Percentiles rank a stretch among this genome's conserved stretches.
Evolutionary conservation across 2,113 vertebrate genomes (phyloP).

Genomic region (Odontesthes bonariensis): DNA sequence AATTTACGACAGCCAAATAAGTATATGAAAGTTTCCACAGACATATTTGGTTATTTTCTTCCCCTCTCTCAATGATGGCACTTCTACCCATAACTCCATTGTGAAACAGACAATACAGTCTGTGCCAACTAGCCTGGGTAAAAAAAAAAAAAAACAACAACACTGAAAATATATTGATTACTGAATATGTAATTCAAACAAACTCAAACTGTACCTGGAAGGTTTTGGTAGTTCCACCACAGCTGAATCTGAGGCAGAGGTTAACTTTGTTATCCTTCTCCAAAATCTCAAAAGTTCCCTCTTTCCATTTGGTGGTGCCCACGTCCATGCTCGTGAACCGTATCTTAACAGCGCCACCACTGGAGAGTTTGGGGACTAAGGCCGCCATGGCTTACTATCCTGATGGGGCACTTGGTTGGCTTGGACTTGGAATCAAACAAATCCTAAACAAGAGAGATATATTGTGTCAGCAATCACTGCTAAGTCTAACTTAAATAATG

Average conservation of each 20-base stretch:
- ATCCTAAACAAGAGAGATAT: constrained; percentile 40
- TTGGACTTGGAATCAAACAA: constrained; percentile 32
- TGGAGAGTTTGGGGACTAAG: constrained; percentile 87
- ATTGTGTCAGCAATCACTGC: neutral
- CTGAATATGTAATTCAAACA: neutral
- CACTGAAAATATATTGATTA: neutral
- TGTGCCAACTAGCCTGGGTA: too few species aligned
- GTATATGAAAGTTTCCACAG: too few species aligned
- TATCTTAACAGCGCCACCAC: constrained; percentile 83
- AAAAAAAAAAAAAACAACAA: neutral
- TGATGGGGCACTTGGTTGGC: constrained; percentile 42
- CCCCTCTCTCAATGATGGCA: too few species aligned
- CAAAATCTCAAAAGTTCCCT: constrained; percentile 95
- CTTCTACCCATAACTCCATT: too few species aligned
- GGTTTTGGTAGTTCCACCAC: constrained; percentile 87
- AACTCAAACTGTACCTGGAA: constrained; percentile 87
- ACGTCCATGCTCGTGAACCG: constrained; percentile 89
- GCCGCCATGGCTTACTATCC: constrained; percentile 77
- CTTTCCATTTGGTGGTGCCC: constrained; percentile 94
- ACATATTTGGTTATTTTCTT: too few species aligned
- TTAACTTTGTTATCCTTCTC: constrained; percentile 95
- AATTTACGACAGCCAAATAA: too few species aligned
- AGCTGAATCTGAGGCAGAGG: constrained; percentile 90
- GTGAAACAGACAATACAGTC: too few species aligned
- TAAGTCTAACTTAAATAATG: too few species aligned